Evolutionary conservation across 30 jellyfish, hydroid and myxozoan species (phyloP).

Genomic region (Aurelia aurita): DNA sequence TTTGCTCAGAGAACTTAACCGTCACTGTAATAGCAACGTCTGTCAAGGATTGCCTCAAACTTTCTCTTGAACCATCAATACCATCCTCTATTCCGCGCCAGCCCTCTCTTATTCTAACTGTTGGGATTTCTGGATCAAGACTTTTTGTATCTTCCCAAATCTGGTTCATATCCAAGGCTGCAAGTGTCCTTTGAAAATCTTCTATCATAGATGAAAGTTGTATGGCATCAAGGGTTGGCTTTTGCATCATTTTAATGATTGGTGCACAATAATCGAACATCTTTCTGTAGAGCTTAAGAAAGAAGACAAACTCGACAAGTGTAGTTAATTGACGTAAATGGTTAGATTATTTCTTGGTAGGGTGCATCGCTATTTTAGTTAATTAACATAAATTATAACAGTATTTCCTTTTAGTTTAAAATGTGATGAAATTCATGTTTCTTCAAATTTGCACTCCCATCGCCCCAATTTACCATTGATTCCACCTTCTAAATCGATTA

Average conservation of each 20-base stretch:
- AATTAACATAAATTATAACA: too few species aligned
- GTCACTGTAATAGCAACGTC: neutral
- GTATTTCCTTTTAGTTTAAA: too few species aligned
- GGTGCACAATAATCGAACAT: slow-evolving; percentile 9
- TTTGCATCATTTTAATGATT: neutral
- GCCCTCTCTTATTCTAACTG: slow-evolving; percentile 18
- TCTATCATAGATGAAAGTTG: neutral
- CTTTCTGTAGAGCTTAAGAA: slow-evolving; percentile 12
- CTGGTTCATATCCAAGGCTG: neutral
- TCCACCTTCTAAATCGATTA: too few species aligned
- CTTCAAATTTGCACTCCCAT: too few species aligned
- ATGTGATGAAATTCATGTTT: too few species aligned
- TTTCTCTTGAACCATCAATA: neutral
- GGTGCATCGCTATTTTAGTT: too few species aligned
- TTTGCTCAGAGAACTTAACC: neutral
- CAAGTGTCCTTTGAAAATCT: neutral
- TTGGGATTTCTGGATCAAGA: slow-evolving; percentile 23
- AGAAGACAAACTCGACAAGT: neutral
- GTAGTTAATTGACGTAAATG: neutral
- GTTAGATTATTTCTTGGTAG: too few species aligned
- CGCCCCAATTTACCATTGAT: too few species aligned
- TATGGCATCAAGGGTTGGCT: slow-evolving; percentile 7
- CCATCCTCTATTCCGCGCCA: slow-evolving; percentile 36
- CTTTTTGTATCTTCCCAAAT: slow-evolving; percentile 15
- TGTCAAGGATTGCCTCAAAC: neutral